A percentile compares a stretch with the other conserved stretches of the same genome.
phyloP scores from a whole-genome alignment of 2,113 vertebrate species.

The Petromus typicus region DNA sequence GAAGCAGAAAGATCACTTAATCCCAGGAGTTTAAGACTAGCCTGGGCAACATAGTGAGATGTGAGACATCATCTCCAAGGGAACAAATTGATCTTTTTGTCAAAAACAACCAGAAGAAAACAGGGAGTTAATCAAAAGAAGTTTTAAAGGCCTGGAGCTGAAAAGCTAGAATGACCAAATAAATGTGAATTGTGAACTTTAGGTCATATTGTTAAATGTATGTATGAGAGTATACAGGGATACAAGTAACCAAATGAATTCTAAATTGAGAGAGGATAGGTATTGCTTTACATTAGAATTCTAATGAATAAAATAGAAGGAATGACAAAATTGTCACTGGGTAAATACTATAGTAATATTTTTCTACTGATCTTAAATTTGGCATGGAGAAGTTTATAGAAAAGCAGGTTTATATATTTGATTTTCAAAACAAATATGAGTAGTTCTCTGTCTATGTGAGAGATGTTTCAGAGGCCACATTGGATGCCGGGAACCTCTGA shows the following conservation, averaged over 20 bases:
- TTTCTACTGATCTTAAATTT: neutral
- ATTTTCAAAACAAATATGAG: neutral
- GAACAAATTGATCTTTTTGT: no score
- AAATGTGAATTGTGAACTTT: neutral
- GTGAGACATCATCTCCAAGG: neutral
- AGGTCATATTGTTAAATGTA: neutral
- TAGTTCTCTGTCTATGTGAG: neutral
- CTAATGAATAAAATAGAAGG: neutral
- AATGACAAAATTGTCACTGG: neutral
- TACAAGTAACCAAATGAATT: neutral
- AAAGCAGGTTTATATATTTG: slow-evolving; percentile 1
- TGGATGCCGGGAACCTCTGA: neutral
- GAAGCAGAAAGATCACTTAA: neutral
- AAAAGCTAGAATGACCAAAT: neutral
- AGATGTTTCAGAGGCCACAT: neutral
- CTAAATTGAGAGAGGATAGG: neutral
- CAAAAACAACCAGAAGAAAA: no score
- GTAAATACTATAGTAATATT: neutral
- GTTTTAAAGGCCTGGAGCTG: neutral
- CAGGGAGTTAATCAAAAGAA: neutral
- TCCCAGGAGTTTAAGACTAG: neutral
- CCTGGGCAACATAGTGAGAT: neutral
- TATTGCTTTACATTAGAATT: neutral
- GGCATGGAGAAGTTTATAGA: neutral
- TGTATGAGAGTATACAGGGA: neutral